Evolutionary conservation across 2,888 invertebrate genomes (phyloP).

Genomic region (Neuroscelio doddi): DNA sequence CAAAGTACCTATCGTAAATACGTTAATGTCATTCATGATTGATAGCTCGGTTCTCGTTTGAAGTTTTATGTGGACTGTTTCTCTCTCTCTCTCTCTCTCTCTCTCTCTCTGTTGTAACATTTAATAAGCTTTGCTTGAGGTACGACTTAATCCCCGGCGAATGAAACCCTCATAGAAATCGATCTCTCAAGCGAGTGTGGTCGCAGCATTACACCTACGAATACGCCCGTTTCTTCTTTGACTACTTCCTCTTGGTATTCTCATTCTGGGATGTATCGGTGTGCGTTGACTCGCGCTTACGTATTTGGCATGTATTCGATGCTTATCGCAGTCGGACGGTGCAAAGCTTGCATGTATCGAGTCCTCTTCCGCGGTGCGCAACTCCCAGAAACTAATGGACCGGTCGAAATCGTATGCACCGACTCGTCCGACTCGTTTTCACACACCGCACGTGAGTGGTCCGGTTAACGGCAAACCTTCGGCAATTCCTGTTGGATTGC

Average conservation of each 20-base stretch:
- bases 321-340: conserved; percentile 45
- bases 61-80: conserved; percentile 11
- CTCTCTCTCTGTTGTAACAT: conserved; percentile 14
- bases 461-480: conserved; percentile 47
- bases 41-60: conserved; percentile 1
- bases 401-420: conserved; percentile 53
- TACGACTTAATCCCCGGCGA: conserved; percentile 26
- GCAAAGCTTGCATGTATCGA: conserved; percentile 34
- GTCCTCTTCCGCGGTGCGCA: conserved; percentile 49
- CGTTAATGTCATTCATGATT: conserved; percentile 21
- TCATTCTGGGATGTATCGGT: conserved; percentile 19
- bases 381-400: conserved; percentile 51
- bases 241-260: conserved; percentile 24
- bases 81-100: too few relatives aligned
- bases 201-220: conserved; percentile 13
- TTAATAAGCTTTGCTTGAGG: conserved; percentile 12
- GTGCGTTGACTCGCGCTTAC: too few relatives aligned
- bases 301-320: conserved; percentile 51
- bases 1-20: conserved; percentile 13
- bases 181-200: conserved; percentile 32
- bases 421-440: conserved; percentile 52
- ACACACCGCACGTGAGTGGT: conserved; percentile 51
- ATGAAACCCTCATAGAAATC: conserved; percentile 28
- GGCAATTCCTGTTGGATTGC: conserved; percentile 48
- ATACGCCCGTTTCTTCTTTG: conserved; percentile 4